These are phyloP conservation scores for Drosophila kanekoi DNA, from an alignment of 2,888 invertebrate genomes.

Conservation along the genomic window DNA sequence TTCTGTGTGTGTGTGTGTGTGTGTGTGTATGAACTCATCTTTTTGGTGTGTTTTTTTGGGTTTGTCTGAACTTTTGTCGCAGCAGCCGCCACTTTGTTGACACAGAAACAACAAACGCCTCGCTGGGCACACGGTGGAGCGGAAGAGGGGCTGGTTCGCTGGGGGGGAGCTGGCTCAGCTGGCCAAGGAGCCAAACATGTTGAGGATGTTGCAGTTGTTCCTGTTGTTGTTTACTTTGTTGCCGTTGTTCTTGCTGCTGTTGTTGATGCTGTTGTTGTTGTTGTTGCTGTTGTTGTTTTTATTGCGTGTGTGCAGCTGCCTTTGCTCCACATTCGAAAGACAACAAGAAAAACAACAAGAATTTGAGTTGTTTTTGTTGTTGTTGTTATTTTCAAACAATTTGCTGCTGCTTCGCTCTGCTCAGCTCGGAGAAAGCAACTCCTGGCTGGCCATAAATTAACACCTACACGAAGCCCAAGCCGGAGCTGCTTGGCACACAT, in stretches of 20 bases:
- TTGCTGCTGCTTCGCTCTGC: slow-evolving; percentile 29
- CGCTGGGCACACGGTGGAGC: slow-evolving; percentile 33
- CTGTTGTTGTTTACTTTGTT: slow-evolving; percentile 51
- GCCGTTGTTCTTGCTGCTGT: slow-evolving; percentile 1
- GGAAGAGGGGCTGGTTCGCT: not conserved
- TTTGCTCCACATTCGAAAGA: slow-evolving; percentile 58
- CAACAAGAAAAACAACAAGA: slow-evolving; percentile 39
- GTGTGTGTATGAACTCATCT: slow-evolving; percentile 22
- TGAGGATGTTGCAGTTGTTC: slow-evolving; percentile 50
- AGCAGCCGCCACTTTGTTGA: slow-evolving; percentile 63
- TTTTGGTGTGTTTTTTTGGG: slow-evolving; percentile 15
- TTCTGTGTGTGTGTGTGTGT: slow-evolving; percentile 26
- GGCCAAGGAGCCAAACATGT: slow-evolving; percentile 28
- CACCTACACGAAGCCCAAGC: slow-evolving; percentile 55
- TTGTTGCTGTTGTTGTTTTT: slow-evolving; percentile 33
- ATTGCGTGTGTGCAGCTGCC: slow-evolving; percentile 51
- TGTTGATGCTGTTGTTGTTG: slow-evolving; percentile 12
- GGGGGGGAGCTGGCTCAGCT: slow-evolving; percentile 29
- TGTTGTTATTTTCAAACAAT: slow-evolving; percentile 47
- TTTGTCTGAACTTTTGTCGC: slow-evolving; percentile 41
- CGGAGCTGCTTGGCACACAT: slow-evolving; percentile 35
- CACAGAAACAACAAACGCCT: slow-evolving; percentile 65
- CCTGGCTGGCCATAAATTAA: slow-evolving; percentile 71
- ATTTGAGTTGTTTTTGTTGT: slow-evolving; percentile 14
- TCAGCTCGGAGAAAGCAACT: slow-evolving; percentile 3